Percentiles rank a stretch among this genome's conserved stretches.
phyloP scores from a whole-genome alignment of 2,797 vertebrate species.

The Myotis myotis region DNA sequence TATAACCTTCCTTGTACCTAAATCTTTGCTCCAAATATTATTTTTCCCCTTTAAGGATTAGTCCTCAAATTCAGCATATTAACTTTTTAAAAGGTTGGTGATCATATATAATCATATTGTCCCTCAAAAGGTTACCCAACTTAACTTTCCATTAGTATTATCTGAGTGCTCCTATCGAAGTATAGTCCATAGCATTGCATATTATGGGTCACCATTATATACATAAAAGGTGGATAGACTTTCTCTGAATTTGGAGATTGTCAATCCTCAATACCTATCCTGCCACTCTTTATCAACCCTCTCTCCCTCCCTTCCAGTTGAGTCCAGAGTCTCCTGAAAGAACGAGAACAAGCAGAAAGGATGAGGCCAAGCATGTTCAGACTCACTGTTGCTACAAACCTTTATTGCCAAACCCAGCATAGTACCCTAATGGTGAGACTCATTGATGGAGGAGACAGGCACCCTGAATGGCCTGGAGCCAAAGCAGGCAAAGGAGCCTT shows the following conservation, averaged over 20 bases:
- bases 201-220: rapidly evolving
- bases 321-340: neutral
- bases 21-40: neutral
- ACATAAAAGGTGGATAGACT: neutral
- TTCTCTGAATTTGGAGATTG: neutral
- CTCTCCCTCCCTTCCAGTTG: neutral
- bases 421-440: neutral
- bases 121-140: neutral
- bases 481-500: neutral
- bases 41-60: neutral
- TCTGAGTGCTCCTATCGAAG: neutral
- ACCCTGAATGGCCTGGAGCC: neutral
- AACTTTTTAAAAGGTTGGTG: neutral
- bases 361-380: neutral
- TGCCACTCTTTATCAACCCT: neutral
- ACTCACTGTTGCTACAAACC: neutral
- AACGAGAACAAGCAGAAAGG: neutral
- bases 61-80: neutral
- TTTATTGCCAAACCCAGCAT: neutral
- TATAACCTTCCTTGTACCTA: neutral
- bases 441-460: neutral
- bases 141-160: neutral
- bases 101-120: neutral
- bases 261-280: neutral
- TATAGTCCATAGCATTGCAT: neutral